Conservation (phyloP, 2,797 vertebrate species). For the Bradypodion ventrale region DNA sequence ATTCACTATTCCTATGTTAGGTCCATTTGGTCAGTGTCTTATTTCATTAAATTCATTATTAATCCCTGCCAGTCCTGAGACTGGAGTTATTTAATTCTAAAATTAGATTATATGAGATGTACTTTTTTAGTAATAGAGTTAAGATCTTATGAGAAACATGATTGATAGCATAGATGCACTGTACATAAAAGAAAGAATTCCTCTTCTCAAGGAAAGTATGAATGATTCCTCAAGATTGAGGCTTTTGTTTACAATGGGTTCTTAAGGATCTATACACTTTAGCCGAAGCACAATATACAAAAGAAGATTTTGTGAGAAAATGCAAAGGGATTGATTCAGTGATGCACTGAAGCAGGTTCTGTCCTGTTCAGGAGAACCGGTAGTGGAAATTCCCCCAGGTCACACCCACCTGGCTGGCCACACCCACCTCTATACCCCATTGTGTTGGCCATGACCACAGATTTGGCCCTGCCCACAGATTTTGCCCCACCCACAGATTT, state of each 20-base stretch:
- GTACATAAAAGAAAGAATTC: accelerated
- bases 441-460: too few species aligned
- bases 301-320: background rate
- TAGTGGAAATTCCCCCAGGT: too few species aligned
- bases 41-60: background rate
- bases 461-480: too few species aligned
- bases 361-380: too few species aligned
- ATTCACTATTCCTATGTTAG: background rate
- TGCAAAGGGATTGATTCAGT: background rate
- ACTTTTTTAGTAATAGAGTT: constrained; percentile 3
- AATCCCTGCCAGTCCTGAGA: constrained; percentile 19
- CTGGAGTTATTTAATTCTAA: constrained; percentile 20
- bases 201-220: accelerated
- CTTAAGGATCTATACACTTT: background rate
- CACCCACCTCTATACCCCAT: too few species aligned
- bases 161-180: background rate
- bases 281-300: background rate
- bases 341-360: too few species aligned
- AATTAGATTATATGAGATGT: constrained; percentile 31
- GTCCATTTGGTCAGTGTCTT: background rate
- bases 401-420: too few species aligned
- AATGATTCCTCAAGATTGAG: background rate
- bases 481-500: too few species aligned
- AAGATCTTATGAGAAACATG: background rate
- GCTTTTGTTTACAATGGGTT: background rate